Percentiles rank a stretch among this genome's conserved stretches.
phyloP scores from a whole-genome alignment of 1,140 invertebrate species.

The Anthonomus grandis region DNA sequence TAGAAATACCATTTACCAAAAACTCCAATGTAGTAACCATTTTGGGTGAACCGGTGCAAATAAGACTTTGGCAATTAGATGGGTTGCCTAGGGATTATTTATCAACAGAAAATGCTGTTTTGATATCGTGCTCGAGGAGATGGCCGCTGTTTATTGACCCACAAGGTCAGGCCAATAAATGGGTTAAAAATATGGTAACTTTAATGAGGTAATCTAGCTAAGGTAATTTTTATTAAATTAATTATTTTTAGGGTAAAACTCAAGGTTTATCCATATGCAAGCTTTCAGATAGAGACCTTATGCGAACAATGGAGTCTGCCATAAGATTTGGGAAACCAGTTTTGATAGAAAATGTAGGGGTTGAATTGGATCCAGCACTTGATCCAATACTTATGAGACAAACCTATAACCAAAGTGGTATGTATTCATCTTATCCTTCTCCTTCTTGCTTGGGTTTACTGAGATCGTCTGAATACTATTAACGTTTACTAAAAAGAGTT shows the following conservation, averaged over 20 bases:
- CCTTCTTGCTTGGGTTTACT: too few species aligned
- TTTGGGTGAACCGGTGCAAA: constrained; percentile 61
- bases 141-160: constrained; percentile 74
- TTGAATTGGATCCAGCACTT: constrained; percentile 62
- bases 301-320: constrained; percentile 69
- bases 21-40: constrained; percentile 57
- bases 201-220: not conserved
- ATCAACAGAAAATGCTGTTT: constrained; percentile 67
- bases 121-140: constrained; percentile 56
- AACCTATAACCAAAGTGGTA: constrained; percentile 52
- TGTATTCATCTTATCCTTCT: not conserved
- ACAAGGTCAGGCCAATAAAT: constrained; percentile 67
- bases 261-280: constrained; percentile 58
- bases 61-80: constrained; percentile 63
- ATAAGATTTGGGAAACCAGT: constrained; percentile 67
- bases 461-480: constrained; percentile 18
- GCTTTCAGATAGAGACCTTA: constrained; percentile 64
- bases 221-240: constrained; percentile 1
- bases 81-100: constrained; percentile 65
- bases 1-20: constrained; percentile 54
- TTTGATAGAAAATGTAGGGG: constrained; percentile 61
- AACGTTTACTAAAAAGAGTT: not conserved
- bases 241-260: constrained; percentile 54
- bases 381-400: constrained; percentile 60
- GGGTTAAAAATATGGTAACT: constrained; percentile 67